phyloP scores from a whole-genome alignment of 53 echinoderm and acorn worm species.

The Mesocentrotus franciscanus region DNA sequence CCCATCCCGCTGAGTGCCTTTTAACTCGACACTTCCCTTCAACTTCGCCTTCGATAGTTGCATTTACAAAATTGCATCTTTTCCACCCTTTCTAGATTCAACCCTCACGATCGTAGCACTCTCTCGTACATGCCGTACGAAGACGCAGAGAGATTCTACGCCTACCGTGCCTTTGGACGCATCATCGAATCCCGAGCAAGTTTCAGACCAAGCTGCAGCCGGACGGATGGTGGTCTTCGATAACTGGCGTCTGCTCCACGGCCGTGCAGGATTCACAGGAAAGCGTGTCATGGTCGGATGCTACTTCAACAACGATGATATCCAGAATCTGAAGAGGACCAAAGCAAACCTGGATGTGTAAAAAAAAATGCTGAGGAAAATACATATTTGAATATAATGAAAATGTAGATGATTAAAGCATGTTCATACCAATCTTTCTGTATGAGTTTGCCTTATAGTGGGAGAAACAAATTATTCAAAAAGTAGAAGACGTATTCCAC shows the following conservation, averaged over 20 bases:
- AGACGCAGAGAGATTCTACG: conserved; percentile 81
- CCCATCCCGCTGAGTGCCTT: no score
- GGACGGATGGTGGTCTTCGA: conserved; percentile 86
- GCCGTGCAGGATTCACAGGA: conserved; percentile 83
- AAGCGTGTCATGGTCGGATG: conserved; percentile 74
- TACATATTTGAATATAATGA: not conserved
- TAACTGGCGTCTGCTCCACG: conserved; percentile 94
- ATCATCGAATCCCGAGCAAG: conserved; percentile 71
- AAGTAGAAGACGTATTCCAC: no score
- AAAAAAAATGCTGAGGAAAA: not conserved
- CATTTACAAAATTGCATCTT: not conserved
- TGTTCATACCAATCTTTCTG: no score
- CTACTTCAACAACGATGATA: conserved; percentile 76
- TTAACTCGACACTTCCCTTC: no score
- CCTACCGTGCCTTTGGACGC: conserved; percentile 75
- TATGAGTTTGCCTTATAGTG: no score
- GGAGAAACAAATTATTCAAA: no score
- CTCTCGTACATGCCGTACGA: conserved; percentile 75
- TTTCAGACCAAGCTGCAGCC: conserved; percentile 77
- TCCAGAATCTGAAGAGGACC: conserved; percentile 48
- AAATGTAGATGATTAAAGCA: no score
- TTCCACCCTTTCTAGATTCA: conserved; percentile 72
- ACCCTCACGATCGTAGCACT: conserved; percentile 74
- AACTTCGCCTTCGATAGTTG: no score
- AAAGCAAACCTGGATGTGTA: conserved; percentile 43